phyloP scores from a whole-genome alignment of 1,140 invertebrate species.

The Telenomus remus region DNA sequence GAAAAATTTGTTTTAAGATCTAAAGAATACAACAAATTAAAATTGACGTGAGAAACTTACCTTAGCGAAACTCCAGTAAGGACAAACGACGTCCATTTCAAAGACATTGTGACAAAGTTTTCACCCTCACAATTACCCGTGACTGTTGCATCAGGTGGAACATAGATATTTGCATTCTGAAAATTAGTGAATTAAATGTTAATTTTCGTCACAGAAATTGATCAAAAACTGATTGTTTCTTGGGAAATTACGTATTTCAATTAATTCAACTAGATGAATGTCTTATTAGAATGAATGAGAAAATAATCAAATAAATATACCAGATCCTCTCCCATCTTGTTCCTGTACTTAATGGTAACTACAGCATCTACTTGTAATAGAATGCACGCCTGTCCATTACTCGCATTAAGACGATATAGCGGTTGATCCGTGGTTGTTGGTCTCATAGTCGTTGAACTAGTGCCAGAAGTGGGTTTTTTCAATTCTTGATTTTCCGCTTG shows the following conservation, averaged over 20 bases:
- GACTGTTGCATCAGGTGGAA: slow-evolving; percentile 79
- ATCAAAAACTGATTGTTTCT: too few relatives aligned
- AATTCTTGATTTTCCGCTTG: slow-evolving; percentile 48
- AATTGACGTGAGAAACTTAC: slow-evolving; percentile 71
- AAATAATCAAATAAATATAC: slow-evolving; percentile 62
- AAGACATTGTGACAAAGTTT: slow-evolving; percentile 80
- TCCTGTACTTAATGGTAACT: slow-evolving; percentile 80
- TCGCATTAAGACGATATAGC: slow-evolving; percentile 79
- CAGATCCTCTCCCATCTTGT: slow-evolving; percentile 79
- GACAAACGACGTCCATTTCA: slow-evolving; percentile 83
- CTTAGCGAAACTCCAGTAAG: slow-evolving; percentile 84
- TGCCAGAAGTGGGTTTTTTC: slow-evolving; percentile 26
- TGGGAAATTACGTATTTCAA: too few relatives aligned
- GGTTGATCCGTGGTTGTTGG: slow-evolving; percentile 65
- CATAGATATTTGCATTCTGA: slow-evolving; percentile 80
- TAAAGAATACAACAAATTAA: not conserved
- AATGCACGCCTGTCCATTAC: slow-evolving; percentile 81
- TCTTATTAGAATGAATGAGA: too few relatives aligned
- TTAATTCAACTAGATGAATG: too few relatives aligned
- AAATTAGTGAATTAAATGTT: slow-evolving; percentile 29
- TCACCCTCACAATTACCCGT: slow-evolving; percentile 82
- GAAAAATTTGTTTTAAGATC: slow-evolving; percentile 2
- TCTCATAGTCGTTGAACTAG: slow-evolving; percentile 58
- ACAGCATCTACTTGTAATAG: slow-evolving; percentile 81
- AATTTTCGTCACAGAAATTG: too few relatives aligned